Evolutionary conservation across 2,888 invertebrate genomes (phyloP).

Genomic region (Neoscelio sp.): DNA sequence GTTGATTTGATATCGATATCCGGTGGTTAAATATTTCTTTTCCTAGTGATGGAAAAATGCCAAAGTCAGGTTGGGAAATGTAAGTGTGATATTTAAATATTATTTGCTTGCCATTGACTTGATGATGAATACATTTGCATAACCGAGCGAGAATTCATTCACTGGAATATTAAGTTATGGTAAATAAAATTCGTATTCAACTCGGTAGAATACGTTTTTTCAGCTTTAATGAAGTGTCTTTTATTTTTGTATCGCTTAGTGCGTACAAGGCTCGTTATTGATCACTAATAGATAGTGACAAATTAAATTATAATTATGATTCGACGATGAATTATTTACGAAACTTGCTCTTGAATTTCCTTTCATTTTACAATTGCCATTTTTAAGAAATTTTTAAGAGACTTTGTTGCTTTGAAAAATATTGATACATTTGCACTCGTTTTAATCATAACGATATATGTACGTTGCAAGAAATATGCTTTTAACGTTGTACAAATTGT

Average conservation of each 20-base stretch:
- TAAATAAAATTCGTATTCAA: slow-evolving; percentile 24
- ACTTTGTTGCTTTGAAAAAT: no score
- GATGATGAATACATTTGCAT: slow-evolving; percentile 3
- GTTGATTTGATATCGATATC: slow-evolving; percentile 5
- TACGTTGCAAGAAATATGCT: no score
- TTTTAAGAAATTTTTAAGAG: background rate
- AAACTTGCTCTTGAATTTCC: slow-evolving; percentile 11
- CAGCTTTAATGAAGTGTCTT: slow-evolving; percentile 21
- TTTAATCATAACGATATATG: no score
- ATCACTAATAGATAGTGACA: slow-evolving; percentile 44
- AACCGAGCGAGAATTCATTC: slow-evolving; percentile 1
- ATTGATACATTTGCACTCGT: no score
- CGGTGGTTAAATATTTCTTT: no score
- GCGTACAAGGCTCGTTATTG: slow-evolving; percentile 25
- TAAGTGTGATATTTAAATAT: slow-evolving; percentile 18
- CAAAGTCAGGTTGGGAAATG: background rate
- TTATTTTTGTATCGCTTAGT: slow-evolving; percentile 17
- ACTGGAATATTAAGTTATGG: slow-evolving; percentile 40
- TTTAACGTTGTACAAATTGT: no score
- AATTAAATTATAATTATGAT: slow-evolving; percentile 38
- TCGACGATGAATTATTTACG: slow-evolving; percentile 24
- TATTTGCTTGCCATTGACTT: slow-evolving; percentile 19
- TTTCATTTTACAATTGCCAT: slow-evolving; percentile 1
- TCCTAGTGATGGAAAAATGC: background rate
- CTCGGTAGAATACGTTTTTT: slow-evolving; percentile 37